Evolutionary conservation across 2,113 vertebrate species (phyloP).

Genomic region (Chlamydotis undulata): DNA sequence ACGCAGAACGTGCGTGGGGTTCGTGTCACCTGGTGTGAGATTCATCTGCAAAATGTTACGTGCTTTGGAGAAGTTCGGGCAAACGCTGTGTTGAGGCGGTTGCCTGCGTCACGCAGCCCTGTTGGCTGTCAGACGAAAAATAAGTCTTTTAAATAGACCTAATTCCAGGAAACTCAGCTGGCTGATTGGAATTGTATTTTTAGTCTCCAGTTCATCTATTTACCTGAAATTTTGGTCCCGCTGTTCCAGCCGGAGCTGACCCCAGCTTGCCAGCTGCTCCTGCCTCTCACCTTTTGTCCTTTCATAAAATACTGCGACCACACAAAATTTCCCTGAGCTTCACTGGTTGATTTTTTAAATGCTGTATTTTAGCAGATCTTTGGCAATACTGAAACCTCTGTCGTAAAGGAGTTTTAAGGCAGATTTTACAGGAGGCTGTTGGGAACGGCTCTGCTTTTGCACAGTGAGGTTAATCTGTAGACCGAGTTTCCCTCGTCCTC

Average conservation of each 20-base stretch:
- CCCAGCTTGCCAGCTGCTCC: not conserved
- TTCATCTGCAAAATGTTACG: accelerated
- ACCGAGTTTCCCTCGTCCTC: accelerated
- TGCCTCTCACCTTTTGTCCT: not conserved
- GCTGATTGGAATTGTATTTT: not conserved
- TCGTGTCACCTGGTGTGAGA: not conserved
- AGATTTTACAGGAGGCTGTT: not conserved
- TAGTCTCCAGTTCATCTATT: not conserved
- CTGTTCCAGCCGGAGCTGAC: not conserved
- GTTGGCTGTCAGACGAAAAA: not conserved
- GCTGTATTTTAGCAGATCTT: not conserved
- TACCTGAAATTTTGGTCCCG: not conserved
- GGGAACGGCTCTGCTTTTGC: not conserved
- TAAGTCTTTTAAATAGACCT: not conserved
- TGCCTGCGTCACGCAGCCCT: not conserved
- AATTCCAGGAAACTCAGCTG: conserved; percentile 1
- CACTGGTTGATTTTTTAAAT: not conserved
- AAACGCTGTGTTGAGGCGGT: not conserved
- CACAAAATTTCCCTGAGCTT: not conserved
- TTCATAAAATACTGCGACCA: not conserved
- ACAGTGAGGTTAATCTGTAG: accelerated
- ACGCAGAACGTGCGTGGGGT: not conserved
- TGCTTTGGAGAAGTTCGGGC: not conserved
- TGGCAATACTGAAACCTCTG: not conserved
- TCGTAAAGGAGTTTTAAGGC: not conserved